Base-by-base conservation (phyloP, 2,797 vertebrate species). In the Cynodonichthys magdalenae region DNA sequence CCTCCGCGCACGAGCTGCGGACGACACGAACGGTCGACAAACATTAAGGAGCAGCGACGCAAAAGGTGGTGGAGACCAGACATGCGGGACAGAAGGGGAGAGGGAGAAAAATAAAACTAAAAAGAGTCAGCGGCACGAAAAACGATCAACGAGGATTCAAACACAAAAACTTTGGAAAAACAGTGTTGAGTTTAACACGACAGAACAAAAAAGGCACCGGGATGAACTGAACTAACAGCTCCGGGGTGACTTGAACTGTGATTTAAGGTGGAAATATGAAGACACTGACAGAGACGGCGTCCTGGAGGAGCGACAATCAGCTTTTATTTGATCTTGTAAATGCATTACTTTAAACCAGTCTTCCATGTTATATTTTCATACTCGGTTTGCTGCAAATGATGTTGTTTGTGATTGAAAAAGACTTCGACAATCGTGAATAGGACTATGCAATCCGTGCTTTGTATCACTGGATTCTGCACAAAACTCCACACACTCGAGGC, bases 361-460 rank as follows among this genome's bases (percentile, higher is more conserved):
- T 94, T 94, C 93, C 93, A 88, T 89, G 59, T 83, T 84, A 56
- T 84, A 75, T 69, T 82, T 67, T 79, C 79, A 79, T 78, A 73
- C 82, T 84, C 71, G 64, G 78, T 90, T 87, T 66, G 71, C 80
- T 81, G 86, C 79, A 86, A 81, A 82, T 46, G 75, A 75, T 73
- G 66, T 71, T 75, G 69, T 82, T 80, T 76, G 91, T 93, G 91
- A 92, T 92, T 90, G 83, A 83, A 83, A 49, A 81, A 79, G 78
- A 90, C 81, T 87, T 82, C 86, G 92, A 94, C 93, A 94, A 94
- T 94, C 93, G 89, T 86, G 55, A 87, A 75, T 29, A 87, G 86
- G 87, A 92, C 90, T 92, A 92, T 93, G 90, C 90, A 92, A 91
- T 75, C 74, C 67, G 55, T 72, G 69, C 74, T 72, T 89, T 79